phyloP scores from a whole-genome alignment of 2,797 vertebrate species.

The Pangasius sanitwongsei region DNA sequence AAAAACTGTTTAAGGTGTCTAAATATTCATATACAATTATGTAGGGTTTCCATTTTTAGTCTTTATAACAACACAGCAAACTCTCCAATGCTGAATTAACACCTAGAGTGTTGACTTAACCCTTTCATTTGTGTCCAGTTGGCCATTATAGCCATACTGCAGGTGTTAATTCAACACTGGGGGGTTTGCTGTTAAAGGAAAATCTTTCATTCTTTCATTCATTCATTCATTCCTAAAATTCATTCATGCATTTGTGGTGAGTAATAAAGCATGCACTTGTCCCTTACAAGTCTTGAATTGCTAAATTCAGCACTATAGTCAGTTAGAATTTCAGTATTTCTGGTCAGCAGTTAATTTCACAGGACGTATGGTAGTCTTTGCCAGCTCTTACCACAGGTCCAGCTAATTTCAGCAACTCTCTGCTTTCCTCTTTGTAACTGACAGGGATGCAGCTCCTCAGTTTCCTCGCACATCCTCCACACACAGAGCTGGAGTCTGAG shows the following conservation, averaged over 20 bases:
- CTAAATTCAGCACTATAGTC: neutral
- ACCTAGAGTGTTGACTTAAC: neutral
- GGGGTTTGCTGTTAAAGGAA: neutral
- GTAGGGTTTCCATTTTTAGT: neutral
- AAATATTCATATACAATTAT: neutral
- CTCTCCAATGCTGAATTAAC: neutral
- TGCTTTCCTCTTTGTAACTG: slow-evolving; percentile 66
- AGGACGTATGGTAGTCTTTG: no score
- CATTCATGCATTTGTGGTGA: neutral
- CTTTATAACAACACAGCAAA: neutral
- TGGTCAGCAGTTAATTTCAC: neutral
- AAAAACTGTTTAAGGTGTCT: neutral
- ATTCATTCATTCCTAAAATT: neutral
- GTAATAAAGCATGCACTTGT: neutral
- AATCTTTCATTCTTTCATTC: neutral
- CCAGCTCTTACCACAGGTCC: slow-evolving; percentile 69
- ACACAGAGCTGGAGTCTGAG: slow-evolving; percentile 40
- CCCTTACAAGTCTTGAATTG: neutral
- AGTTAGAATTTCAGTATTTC: neutral
- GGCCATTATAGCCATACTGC: no score
- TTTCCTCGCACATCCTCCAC: slow-evolving; percentile 61
- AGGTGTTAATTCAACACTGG: neutral
- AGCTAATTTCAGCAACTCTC: slow-evolving; percentile 67
- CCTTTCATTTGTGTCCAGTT: neutral
- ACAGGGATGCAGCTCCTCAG: slow-evolving; percentile 56